Base-by-base conservation (phyloP, 2,888 invertebrate species). In the Andrena chrysosceles region DNA sequence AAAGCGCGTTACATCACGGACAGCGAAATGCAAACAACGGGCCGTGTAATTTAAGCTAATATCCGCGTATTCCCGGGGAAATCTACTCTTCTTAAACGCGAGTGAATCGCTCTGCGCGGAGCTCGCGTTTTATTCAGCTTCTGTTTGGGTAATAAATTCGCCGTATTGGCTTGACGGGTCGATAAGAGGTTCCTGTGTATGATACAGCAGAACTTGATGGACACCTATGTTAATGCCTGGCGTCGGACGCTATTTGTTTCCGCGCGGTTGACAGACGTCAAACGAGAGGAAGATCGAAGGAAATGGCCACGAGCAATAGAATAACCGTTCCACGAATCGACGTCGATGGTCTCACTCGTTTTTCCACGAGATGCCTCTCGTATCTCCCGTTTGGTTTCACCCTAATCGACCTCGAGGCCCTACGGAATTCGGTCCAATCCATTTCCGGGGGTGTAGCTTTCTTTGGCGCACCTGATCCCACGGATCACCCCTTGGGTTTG, bases 171-270 rank as follows among this genome's bases (percentile, higher is more conserved):
- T 62, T 16, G 63, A 72, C 20, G 7, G 2, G 20, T 71, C 74
- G 84, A 80, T 84, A 83, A 82, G 78, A 81, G 87, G 85, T 85
- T 89, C 87, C 82, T 90, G 89, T 16, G 4, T 87, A 91, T 90
- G 90, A 86, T 71, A 86, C 83, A 88, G 89, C 89, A 89, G 87
- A 89, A 90, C 89, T 90, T 89, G 87, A 90, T 90, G 88, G 87
- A 90, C 90, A 42, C 4, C 16, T 42, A 91, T 88, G 87, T 91
- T 90, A 90, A 91, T 89, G 84, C 81, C 6, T 7, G 60, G n/a
- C 13, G 56, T 66, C 71, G n/a, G 54, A 66, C 66, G 56, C 72
- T 67, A 54, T 77, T 73, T 72, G 72, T 70, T 78, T 63, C 71
- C n/a, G 10, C 52, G 64, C n/a, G 62, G 64, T 59, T 52, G 60